Percentiles rank a stretch among this genome's conserved stretches.
Evolutionary conservation across 2,888 invertebrate genomes (phyloP).

Genomic region (Monopis laevigella): DNA sequence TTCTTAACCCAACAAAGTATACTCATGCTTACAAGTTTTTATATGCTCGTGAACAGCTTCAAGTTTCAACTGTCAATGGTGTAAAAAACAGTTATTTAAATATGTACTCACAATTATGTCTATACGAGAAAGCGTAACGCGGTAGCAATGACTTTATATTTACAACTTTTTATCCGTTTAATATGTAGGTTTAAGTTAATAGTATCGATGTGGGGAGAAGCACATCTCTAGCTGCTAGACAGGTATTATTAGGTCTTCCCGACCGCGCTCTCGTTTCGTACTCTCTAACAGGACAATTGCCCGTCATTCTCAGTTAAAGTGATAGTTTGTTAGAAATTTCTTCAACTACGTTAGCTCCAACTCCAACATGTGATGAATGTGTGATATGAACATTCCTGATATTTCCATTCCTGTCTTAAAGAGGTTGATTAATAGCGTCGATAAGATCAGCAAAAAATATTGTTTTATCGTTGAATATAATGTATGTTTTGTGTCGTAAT

Average conservation of each 20-base stretch:
- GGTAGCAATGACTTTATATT: slow-evolving; percentile 1
- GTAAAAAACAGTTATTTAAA: slow-evolving; percentile 7
- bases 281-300: slow-evolving; percentile 40
- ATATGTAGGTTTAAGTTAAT: background rate
- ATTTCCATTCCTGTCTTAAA: too few species aligned
- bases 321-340: slow-evolving; percentile 11
- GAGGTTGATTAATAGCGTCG: too few species aligned
- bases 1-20: too few species aligned
- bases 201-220: slow-evolving; percentile 5
- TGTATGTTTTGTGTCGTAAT: too few species aligned
- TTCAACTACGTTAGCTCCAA: too few species aligned
- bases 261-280: slow-evolving; percentile 39
- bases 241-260: slow-evolving; percentile 63
- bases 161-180: background rate
- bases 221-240: slow-evolving; percentile 47
- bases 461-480: too few species aligned
- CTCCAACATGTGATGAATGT: too few species aligned
- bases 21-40: too few species aligned
- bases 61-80: background rate
- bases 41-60: too few species aligned
- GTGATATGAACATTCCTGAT: too few species aligned
- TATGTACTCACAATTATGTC: background rate
- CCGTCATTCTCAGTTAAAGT: slow-evolving; percentile 19
- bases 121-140: slow-evolving; percentile 5
- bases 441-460: too few species aligned